phyloP scores from a whole-genome alignment of 2,113 vertebrate species.

The Corythornis madagascariensis region DNA sequence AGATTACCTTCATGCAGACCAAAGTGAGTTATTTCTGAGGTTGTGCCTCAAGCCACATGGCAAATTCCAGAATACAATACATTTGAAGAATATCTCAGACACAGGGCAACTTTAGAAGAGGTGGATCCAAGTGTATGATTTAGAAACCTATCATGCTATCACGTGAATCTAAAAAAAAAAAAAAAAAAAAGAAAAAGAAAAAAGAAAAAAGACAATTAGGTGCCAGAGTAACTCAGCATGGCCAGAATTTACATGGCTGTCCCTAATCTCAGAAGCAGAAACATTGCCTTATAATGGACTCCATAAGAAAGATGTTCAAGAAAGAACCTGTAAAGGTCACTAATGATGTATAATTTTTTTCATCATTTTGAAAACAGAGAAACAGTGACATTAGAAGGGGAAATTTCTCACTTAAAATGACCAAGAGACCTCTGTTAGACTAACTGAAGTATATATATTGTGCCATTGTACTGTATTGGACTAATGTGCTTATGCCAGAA shows the following conservation, averaged over 20 bases:
- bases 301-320: not conserved
- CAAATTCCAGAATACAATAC: not conserved
- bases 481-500: not conserved
- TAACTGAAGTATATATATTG: not conserved
- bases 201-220: not conserved
- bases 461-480: not conserved
- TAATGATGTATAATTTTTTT: not conserved
- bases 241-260: not conserved
- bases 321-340: not conserved
- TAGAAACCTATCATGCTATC: not conserved
- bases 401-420: not conserved
- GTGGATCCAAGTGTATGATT: not conserved
- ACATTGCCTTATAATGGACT: not conserved
- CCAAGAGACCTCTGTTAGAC: not conserved
- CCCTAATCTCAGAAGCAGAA: not conserved
- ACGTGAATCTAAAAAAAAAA: not conserved
- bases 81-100: not conserved
- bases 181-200: not conserved
- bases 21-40: not conserved
- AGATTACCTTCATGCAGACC: not conserved
- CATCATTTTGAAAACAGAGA: not conserved
- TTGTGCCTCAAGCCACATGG: not conserved
- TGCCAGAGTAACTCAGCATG: not conserved
- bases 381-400: not conserved
- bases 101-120: not conserved